Evolutionary conservation across 2,888 invertebrate genomes (phyloP).

Genomic region (Phyllotreta cruciferae): DNA sequence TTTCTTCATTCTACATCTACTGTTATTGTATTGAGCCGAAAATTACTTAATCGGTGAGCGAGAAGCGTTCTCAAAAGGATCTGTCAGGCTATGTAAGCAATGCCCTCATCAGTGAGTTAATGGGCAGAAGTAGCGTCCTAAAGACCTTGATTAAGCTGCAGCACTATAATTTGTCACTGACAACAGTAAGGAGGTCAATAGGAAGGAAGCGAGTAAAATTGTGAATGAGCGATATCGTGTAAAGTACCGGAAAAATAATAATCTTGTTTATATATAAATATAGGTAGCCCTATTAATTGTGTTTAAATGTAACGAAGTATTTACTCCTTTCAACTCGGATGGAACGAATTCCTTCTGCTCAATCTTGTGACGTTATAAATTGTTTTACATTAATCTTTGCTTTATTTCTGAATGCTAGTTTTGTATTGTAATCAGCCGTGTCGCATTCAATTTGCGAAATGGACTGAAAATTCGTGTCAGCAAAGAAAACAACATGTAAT

Average conservation of each 20-base stretch:
- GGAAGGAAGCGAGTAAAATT: background rate
- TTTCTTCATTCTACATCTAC: too few relatives aligned
- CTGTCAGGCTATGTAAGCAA: slow-evolving; percentile 8
- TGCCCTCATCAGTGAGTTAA: slow-evolving; percentile 14
- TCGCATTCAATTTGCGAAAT: slow-evolving; percentile 24
- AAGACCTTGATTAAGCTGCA: slow-evolving; percentile 18
- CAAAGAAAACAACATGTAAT: slow-evolving; percentile 23
- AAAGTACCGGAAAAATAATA: too few relatives aligned
- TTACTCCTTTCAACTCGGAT: too few relatives aligned
- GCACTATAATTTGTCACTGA: slow-evolving; percentile 6
- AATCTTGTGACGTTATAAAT: background rate
- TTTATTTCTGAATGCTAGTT: slow-evolving; percentile 13
- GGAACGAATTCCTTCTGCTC: too few relatives aligned
- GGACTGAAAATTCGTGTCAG: slow-evolving; percentile 22
- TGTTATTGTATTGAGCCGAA: too few relatives aligned
- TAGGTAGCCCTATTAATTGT: too few relatives aligned
- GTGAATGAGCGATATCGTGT: too few relatives aligned
- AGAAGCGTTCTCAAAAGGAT: slow-evolving; percentile 6
- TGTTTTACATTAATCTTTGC: slow-evolving; percentile 13
- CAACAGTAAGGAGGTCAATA: slow-evolving; percentile 10
- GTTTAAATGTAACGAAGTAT: too few relatives aligned
- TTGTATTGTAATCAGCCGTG: slow-evolving; percentile 17
- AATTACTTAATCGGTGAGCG: background rate
- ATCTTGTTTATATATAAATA: too few relatives aligned
- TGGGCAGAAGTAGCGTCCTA: slow-evolving; percentile 13